A percentile compares a stretch with the other conserved stretches of the same genome.
Conservation (phyloP, 37 sponge, comb jelly and placozoan genomes). For the Cladorhizidae sp. region DNA sequence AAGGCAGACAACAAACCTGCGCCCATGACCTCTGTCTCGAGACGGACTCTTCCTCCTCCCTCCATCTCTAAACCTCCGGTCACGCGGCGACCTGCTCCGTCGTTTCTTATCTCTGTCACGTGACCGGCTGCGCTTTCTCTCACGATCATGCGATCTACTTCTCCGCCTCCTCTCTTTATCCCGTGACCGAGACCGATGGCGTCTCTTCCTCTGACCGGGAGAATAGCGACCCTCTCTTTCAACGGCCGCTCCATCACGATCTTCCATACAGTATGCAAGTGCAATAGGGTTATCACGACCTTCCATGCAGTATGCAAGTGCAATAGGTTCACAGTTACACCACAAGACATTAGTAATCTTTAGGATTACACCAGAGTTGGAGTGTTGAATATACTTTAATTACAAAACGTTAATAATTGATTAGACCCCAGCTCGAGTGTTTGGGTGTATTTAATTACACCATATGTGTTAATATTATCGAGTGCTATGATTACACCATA, state of each 20-base stretch:
- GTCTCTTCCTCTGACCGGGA: neutral
- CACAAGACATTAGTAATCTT: too few species aligned
- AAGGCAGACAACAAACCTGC: neutral
- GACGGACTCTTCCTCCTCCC: slow-evolving; percentile 30
- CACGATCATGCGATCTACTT: slow-evolving; percentile 23
- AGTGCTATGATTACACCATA: too few species aligned
- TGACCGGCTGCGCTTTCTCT: slow-evolving; percentile 30
- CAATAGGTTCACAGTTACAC: neutral
- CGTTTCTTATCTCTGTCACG: slow-evolving; percentile 26
- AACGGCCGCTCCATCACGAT: neutral
- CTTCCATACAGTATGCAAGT: neutral
- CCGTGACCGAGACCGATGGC: slow-evolving; percentile 8
- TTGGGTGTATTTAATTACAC: too few species aligned
- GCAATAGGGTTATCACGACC: neutral
- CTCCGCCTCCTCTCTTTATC: slow-evolving; percentile 1
- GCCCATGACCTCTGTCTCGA: slow-evolving; percentile 1
- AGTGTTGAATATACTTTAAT: too few species aligned
- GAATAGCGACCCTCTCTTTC: slow-evolving; percentile 13
- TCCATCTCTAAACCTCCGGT: slow-evolving; percentile 24
- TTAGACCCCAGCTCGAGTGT: too few species aligned
- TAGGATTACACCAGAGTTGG: too few species aligned
- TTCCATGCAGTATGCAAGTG: neutral
- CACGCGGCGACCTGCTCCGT: neutral
- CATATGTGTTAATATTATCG: too few species aligned
- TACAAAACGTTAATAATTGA: too few species aligned